These are phyloP conservation scores for Disparrhopalites patrizii DNA, from an alignment of 2,888 invertebrate genomes.

Conservation along the genomic window DNA sequence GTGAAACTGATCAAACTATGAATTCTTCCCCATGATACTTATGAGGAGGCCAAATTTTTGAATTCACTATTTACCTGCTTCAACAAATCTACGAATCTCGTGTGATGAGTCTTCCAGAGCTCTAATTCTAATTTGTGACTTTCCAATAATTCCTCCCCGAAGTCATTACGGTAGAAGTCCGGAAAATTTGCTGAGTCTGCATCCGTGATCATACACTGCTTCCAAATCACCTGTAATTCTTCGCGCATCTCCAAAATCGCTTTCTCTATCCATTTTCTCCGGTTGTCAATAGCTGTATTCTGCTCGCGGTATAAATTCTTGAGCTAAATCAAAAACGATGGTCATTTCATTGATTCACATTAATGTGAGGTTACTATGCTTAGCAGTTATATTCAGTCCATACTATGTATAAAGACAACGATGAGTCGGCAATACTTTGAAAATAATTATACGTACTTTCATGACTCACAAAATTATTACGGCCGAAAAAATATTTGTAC, in stretches of 20 bases:
- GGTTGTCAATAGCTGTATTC: background rate
- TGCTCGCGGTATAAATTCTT: background rate
- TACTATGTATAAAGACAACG: too few relatives aligned
- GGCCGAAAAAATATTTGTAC: too few relatives aligned
- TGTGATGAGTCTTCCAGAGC: conserved; percentile 7
- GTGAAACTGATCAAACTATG: too few relatives aligned
- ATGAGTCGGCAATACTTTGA: too few relatives aligned
- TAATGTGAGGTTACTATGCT: too few relatives aligned
- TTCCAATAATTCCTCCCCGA: background rate
- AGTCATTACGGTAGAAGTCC: background rate
- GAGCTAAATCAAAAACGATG: background rate
- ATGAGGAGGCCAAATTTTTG: too few relatives aligned
- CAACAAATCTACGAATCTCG: conserved; percentile 7
- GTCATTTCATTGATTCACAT: too few relatives aligned
- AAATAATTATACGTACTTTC: too few relatives aligned
- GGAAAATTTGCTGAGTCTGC: background rate
- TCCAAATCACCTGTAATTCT: conserved; percentile 10
- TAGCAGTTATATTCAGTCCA: too few relatives aligned
- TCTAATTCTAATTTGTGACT: conserved; percentile 4
- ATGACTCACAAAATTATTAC: too few relatives aligned
- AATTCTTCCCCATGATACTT: too few relatives aligned
- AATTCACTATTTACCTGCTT: conserved; percentile 1
- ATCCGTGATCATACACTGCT: background rate
- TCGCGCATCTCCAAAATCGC: background rate
- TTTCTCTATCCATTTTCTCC: background rate